Conservation (phyloP, 2,888 invertebrate species). For the Agriotes lineatus region DNA sequence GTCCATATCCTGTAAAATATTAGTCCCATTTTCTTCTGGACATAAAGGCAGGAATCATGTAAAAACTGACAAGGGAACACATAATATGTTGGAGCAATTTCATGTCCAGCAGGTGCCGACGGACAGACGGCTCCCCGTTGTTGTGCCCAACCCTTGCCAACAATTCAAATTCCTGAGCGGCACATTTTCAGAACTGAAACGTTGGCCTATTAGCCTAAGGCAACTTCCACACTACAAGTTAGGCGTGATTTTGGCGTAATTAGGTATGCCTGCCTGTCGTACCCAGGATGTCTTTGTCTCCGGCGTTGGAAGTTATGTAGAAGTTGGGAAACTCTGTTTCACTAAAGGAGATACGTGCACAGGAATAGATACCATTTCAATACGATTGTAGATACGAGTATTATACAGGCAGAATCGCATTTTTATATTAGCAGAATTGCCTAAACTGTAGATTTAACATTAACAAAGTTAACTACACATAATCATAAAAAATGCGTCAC, state of each 20-base stretch:
- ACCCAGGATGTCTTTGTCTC: slow-evolving; percentile 8
- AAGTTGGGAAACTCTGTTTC: too few relatives aligned
- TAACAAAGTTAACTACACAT: too few relatives aligned
- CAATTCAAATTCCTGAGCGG: slow-evolving; percentile 12
- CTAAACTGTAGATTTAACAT: too few relatives aligned
- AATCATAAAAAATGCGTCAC: too few relatives aligned
- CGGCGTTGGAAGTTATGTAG: too few relatives aligned
- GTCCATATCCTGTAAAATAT: neutral
- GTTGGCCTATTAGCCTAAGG: slow-evolving; percentile 8
- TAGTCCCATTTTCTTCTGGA: neutral
- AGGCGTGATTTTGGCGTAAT: slow-evolving; percentile 18
- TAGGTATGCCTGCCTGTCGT: neutral
- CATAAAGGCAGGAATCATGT: neutral
- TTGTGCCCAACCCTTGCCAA: slow-evolving; percentile 17
- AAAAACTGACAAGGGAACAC: slow-evolving; percentile 29
- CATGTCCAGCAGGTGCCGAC: slow-evolving; percentile 19
- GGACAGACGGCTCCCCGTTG: slow-evolving; percentile 20
- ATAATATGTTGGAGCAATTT: slow-evolving; percentile 34
- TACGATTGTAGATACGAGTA: too few relatives aligned
- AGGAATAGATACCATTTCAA: too few relatives aligned
- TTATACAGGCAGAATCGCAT: too few relatives aligned
- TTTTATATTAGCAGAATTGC: too few relatives aligned
- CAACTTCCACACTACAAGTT: neutral
- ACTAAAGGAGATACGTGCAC: too few relatives aligned
- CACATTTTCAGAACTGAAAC: slow-evolving; percentile 15